Conservation (phyloP, 2,797 vertebrate species). For the Sebastes umbrosus region DNA sequence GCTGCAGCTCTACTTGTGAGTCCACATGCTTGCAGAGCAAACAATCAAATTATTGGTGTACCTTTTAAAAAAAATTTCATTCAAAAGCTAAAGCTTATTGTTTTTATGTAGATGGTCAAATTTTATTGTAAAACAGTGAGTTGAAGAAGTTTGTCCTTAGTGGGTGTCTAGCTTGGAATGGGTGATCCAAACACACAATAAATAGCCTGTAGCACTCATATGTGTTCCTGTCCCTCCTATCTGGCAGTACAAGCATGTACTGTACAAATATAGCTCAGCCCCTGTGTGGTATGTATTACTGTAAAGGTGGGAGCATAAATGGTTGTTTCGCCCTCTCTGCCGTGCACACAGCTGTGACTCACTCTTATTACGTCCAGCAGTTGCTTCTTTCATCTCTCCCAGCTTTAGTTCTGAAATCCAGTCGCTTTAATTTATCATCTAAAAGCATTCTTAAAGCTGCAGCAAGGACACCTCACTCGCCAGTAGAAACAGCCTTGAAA, state of each 20-base stretch:
- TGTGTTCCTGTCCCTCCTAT: background rate
- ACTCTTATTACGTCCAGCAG: slow-evolving; percentile 40
- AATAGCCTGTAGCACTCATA: background rate
- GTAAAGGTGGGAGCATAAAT: slow-evolving; percentile 19
- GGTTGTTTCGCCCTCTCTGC: slow-evolving; percentile 22
- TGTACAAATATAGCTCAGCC: background rate
- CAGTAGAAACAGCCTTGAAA: slow-evolving; percentile 47
- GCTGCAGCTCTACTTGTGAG: background rate
- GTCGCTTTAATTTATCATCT: slow-evolving; percentile 52
- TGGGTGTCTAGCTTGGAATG: background rate
- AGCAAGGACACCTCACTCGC: slow-evolving; percentile 44
- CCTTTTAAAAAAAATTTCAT: background rate
- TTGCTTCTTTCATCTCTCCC: slow-evolving; percentile 39
- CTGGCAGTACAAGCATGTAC: background rate
- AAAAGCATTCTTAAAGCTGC: slow-evolving; percentile 43
- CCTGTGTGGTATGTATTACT: background rate
- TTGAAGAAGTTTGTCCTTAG: background rate
- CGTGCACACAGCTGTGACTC: slow-evolving; percentile 43
- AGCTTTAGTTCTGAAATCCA: slow-evolving; percentile 33
- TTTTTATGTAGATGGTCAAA: background rate
- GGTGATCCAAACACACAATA: background rate
- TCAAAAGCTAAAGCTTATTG: background rate
- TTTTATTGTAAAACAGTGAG: background rate
- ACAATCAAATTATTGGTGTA: background rate
- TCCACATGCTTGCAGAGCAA: background rate